phyloP scores from a whole-genome alignment of 2,888 invertebrate species.

The Pemphredon lugubris region DNA sequence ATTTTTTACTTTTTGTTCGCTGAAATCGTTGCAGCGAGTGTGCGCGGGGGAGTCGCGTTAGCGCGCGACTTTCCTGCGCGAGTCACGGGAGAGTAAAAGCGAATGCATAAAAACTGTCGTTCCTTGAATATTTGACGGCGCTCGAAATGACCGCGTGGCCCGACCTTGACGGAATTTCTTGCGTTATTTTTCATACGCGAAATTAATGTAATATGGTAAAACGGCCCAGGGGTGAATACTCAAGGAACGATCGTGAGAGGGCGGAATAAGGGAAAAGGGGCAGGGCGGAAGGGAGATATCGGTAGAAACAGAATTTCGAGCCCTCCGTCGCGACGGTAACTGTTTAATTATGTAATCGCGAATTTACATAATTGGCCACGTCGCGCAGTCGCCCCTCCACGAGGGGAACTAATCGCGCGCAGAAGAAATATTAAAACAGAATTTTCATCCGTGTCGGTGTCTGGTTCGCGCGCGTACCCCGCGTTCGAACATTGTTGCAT shows the following conservation, averaged over 20 bases:
- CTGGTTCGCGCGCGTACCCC: constrained; percentile 28
- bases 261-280: constrained; percentile 8
- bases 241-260: constrained; percentile 17
- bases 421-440: constrained; percentile 57
- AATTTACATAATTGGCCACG: constrained; percentile 75
- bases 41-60: too few species aligned
- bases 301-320: constrained; percentile 51
- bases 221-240: constrained; percentile 19
- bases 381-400: constrained; percentile 48
- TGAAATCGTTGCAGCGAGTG: too few species aligned
- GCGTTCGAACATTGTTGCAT: constrained; percentile 20
- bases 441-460: constrained; percentile 51
- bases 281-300: constrained; percentile 34
- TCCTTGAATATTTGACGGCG: too few species aligned
- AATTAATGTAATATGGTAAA: constrained; percentile 43
- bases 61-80: too few species aligned
- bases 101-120: neutral
- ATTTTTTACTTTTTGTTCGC: neutral
- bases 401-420: constrained; percentile 40
- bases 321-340: constrained; percentile 62
- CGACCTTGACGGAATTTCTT: too few species aligned
- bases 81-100: too few species aligned
- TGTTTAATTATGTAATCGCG: constrained; percentile 75
- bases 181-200: constrained; percentile 7
- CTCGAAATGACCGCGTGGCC: too few species aligned